Percentiles rank a stretch among this genome's conserved stretches.
Conservation (phyloP, 2,797 vertebrate species). For the Neosilurus hyrtlii region DNA sequence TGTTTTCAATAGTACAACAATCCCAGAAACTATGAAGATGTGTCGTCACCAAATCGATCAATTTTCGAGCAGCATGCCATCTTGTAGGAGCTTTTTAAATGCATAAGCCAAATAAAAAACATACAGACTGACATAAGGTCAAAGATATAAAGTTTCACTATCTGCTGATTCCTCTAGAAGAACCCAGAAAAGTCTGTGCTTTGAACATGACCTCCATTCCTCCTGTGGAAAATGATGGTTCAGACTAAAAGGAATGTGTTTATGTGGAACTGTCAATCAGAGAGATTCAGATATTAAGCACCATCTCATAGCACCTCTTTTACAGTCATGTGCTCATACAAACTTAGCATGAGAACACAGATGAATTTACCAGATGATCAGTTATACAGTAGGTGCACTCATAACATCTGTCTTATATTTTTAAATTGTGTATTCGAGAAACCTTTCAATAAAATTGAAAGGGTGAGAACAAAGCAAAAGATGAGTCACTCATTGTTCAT, state of each 20-base stretch:
- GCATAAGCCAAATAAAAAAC: conserved; percentile 43
- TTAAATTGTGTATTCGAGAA: not conserved
- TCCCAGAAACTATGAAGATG: conserved; percentile 7
- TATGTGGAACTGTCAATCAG: conserved; percentile 45
- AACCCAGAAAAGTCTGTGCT: conserved; percentile 41
- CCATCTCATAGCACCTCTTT: conserved; percentile 34
- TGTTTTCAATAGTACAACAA: conserved; percentile 10
- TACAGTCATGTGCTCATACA: conserved; percentile 4
- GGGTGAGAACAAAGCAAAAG: too few relatives aligned
- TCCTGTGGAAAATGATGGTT: conserved; percentile 42
- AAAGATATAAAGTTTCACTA: conserved; percentile 69
- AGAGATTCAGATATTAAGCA: conserved; percentile 25
- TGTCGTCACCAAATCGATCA: conserved; percentile 26
- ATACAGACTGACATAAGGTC: conserved; percentile 54
- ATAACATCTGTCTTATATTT: not conserved
- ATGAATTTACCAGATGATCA: conserved; percentile 13
- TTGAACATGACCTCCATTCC: conserved; percentile 47
- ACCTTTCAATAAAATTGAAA: not conserved
- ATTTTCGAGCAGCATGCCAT: conserved; percentile 24
- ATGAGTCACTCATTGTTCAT: too few relatives aligned
- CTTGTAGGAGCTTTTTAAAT: conserved; percentile 23
- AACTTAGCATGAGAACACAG: conserved; percentile 5
- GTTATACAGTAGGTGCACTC: not conserved
- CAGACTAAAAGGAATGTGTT: conserved; percentile 46
- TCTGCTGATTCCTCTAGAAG: conserved; percentile 49